Percentiles rank a stretch among this genome's conserved stretches.
Conservation (phyloP, 2,888 invertebrate species). For the Tortrix viridana region DNA sequence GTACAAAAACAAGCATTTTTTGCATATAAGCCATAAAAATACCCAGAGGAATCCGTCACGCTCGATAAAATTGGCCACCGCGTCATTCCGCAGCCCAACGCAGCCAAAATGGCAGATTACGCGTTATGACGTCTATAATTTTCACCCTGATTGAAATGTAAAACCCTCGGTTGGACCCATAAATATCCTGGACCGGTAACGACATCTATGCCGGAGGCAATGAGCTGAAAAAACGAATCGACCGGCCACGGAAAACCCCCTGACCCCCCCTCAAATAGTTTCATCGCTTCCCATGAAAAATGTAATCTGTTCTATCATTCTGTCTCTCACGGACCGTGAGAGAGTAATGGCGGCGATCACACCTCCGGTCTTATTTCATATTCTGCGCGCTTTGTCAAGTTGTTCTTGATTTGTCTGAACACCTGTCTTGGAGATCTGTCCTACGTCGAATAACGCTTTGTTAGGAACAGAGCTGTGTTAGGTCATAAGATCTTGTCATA, state of each 20-base stretch:
- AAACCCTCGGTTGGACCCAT: conserved; percentile 67
- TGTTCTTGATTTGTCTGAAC: conserved; percentile 52
- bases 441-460: background rate
- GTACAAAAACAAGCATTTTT: too few species aligned
- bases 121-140: conserved; percentile 37
- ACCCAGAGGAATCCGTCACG: background rate
- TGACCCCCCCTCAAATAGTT: conserved; percentile 55
- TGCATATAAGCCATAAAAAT: too few species aligned
- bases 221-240: conserved; percentile 74
- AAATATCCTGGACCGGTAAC: conserved; percentile 75
- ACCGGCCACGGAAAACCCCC: conserved; percentile 54
- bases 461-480: background rate
- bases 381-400: conserved; percentile 61
- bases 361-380: conserved; percentile 58
- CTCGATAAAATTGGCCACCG: conserved; percentile 27
- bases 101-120: conserved; percentile 24
- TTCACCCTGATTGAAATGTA: conserved; percentile 68
- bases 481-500: too few species aligned
- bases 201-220: conserved; percentile 73
- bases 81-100: conserved; percentile 4
- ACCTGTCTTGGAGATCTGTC: conserved; percentile 11
- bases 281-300: conserved; percentile 64
- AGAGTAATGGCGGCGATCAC: conserved; percentile 54
- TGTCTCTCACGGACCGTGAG: conserved; percentile 52
- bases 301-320: conserved; percentile 65